Conservation (phyloP, 2,113 vertebrate species). For the Arvicanthis niloticus region DNA sequence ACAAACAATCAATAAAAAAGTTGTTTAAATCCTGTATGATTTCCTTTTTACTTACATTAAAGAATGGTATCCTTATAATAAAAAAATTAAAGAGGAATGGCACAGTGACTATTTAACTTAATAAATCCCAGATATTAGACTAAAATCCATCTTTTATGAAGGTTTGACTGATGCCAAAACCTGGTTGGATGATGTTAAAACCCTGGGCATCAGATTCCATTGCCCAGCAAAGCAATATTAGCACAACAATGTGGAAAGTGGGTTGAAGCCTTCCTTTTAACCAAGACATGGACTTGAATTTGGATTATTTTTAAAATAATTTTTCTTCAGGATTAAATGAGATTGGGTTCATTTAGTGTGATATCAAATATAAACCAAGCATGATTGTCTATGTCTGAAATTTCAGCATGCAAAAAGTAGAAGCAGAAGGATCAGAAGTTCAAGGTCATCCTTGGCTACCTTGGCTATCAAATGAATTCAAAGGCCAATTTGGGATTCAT, state of each 20-base stretch:
- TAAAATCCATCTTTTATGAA: conserved; percentile 16
- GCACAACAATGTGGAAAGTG: background rate
- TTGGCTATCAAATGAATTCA: background rate
- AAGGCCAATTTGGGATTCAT: background rate
- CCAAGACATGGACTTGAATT: background rate
- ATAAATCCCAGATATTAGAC: conserved; percentile 14
- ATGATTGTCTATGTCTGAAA: no score
- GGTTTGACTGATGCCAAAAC: background rate
- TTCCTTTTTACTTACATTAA: background rate
- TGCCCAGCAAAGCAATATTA: background rate
- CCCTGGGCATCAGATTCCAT: conserved; percentile 1
- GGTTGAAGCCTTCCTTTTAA: background rate
- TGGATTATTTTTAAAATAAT: background rate
- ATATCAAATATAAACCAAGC: background rate
- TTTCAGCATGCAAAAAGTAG: no score
- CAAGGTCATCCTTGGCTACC: background rate
- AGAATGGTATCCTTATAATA: background rate
- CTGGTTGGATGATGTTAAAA: background rate
- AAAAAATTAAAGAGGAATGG: background rate
- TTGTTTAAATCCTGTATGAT: background rate
- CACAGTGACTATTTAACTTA: background rate
- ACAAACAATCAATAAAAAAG: background rate
- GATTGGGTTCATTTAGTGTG: background rate
- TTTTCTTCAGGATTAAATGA: background rate
- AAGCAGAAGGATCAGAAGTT: background rate